These are phyloP conservation scores for Glyphotaelius pellucidus DNA, from an alignment of 2,888 invertebrate genomes.

Conservation along the genomic window DNA sequence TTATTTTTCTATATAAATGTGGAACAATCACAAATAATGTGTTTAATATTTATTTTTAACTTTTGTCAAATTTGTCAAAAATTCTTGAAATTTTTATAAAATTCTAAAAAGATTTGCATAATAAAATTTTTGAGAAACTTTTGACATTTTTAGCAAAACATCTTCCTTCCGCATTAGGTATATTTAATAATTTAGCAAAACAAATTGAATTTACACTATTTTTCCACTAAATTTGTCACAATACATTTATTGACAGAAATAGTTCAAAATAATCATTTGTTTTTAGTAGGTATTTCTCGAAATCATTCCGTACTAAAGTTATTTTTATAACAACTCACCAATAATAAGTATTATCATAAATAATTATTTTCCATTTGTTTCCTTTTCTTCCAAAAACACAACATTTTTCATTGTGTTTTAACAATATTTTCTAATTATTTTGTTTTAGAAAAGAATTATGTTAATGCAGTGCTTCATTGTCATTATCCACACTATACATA, in stretches of 20 bases:
- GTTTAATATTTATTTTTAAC: constrained; percentile 52
- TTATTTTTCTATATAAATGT: neutral
- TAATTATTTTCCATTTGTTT: neutral
- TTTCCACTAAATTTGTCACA: neutral
- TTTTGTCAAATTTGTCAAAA: constrained; percentile 57
- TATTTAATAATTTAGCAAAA: neutral
- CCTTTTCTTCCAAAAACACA: neutral
- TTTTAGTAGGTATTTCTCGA: neutral
- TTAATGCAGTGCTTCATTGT: neutral
- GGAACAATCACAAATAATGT: constrained; percentile 40
- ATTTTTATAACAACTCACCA: constrained; percentile 12
- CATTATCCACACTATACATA: neutral
- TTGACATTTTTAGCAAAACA: neutral
- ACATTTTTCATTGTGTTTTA: neutral
- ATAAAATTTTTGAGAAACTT: no score
- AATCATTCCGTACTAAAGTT: constrained; percentile 35
- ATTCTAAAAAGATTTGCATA: neutral
- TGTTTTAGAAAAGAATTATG: neutral
- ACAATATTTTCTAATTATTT: neutral
- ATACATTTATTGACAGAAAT: neutral
- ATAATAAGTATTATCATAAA: constrained; percentile 9
- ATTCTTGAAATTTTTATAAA: neutral
- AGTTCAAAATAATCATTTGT: neutral
- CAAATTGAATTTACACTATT: neutral
- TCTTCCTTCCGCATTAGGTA: neutral